Conservation (phyloP, 2,113 vertebrate species). For the Tauraco erythrolophus region DNA sequence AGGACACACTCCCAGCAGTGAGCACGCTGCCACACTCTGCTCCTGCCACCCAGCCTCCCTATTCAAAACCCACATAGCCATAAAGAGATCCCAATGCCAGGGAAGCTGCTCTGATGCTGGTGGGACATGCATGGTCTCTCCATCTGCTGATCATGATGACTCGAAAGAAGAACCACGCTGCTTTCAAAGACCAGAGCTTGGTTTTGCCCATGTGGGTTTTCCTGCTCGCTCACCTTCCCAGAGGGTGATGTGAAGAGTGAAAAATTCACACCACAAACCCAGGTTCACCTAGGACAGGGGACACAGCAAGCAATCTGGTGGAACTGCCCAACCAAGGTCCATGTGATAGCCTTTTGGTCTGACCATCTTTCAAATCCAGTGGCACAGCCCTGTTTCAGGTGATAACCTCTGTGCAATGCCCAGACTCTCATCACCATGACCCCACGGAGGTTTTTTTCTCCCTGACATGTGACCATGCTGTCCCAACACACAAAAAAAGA, state of each 20-base stretch:
- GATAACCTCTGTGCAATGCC: not conserved
- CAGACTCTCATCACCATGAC: fast-evolving
- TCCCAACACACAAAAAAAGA: not conserved
- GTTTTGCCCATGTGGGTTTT: not conserved
- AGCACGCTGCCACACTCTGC: not conserved
- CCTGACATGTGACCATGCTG: not conserved
- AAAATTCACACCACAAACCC: not conserved
- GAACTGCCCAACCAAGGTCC: not conserved
- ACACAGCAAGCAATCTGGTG: not conserved
- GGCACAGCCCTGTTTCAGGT: not conserved
- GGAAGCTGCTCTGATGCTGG: not conserved
- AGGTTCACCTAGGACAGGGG: not conserved
- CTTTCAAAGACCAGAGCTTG: not conserved
- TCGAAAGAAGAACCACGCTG: not conserved
- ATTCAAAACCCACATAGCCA: fast-evolving
- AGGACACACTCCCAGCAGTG: not conserved
- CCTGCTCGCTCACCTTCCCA: not conserved
- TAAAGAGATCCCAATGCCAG: not conserved
- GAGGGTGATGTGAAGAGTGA: not conserved
- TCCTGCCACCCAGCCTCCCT: not conserved
- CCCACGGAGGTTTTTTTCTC: fast-evolving
- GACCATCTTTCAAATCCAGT: not conserved
- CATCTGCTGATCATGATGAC: not conserved
- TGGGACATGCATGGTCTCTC: not conserved
- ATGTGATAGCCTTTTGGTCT: not conserved